These are phyloP conservation scores for Ectemnius cavifrons DNA, from an alignment of 2,888 invertebrate genomes.

Conservation along the genomic window DNA sequence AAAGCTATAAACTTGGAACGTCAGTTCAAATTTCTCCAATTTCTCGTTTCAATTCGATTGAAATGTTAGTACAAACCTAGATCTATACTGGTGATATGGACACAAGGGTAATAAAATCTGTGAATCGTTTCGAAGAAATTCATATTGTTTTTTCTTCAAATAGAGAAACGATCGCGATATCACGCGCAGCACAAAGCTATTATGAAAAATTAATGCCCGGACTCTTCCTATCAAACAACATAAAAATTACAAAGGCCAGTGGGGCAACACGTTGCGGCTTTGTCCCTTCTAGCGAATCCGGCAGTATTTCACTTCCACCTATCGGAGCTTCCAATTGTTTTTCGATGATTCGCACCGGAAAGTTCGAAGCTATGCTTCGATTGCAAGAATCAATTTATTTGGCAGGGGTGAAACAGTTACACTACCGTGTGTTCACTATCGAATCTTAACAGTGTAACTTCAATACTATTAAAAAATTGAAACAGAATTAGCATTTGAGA, in stretches of 20 bases:
- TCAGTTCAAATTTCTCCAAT: background rate
- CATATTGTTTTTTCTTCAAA: constrained; percentile 4
- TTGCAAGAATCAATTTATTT: no score
- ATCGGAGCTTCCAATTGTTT: constrained; percentile 32
- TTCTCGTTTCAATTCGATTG: background rate
- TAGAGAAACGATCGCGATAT: constrained; percentile 10
- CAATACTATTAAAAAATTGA: no score
- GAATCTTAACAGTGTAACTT: no score
- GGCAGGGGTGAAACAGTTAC: no score
- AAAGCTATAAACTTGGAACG: no score
- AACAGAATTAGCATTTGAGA: no score
- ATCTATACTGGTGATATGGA: no score
- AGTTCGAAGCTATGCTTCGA: no score
- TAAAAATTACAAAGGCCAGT: constrained; percentile 26
- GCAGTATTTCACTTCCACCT: constrained; percentile 28
- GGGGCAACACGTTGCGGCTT: background rate
- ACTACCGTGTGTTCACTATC: no score
- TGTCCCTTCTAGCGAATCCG: constrained; percentile 10
- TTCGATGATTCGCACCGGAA: constrained; percentile 18
- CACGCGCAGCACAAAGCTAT: constrained; percentile 20
- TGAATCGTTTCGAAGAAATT: background rate
- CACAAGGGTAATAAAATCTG: no score
- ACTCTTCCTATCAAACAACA: constrained; percentile 27
- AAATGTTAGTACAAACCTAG: background rate
- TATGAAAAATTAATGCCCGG: constrained; percentile 26